These are phyloP conservation scores for Mamestra brassicae DNA, from an alignment of 2,888 invertebrate genomes.

Conservation along the genomic window DNA sequence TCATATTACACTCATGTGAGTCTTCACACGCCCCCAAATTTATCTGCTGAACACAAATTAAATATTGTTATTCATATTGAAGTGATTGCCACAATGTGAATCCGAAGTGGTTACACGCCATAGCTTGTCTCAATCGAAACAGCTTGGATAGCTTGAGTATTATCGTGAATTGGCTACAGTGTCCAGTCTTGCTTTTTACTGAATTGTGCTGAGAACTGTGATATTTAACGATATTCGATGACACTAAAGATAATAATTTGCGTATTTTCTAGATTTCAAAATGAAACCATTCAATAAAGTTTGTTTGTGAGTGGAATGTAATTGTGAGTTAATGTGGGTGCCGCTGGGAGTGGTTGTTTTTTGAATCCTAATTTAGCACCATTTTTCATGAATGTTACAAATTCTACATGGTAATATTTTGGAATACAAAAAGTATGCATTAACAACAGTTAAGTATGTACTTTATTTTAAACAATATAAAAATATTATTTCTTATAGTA, in stretches of 20 bases:
- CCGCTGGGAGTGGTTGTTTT: constrained; percentile 28
- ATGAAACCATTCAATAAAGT: constrained; percentile 10
- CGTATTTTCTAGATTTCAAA: constrained; percentile 3
- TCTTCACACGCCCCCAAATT: neutral
- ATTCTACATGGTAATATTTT: constrained; percentile 62
- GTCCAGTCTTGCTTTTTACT: neutral
- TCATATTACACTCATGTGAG: neutral
- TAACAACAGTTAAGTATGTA: constrained; percentile 85
- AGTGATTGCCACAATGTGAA: neutral
- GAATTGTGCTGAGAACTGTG: neutral
- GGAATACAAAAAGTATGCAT: constrained; percentile 84
- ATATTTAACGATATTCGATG: neutral
- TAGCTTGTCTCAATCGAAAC: neutral
- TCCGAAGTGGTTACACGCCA: neutral
- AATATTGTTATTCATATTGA: neutral
- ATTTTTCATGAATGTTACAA: constrained; percentile 81
- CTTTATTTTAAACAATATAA: constrained; percentile 89
- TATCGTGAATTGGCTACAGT: constrained; percentile 21
- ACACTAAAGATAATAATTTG: neutral
- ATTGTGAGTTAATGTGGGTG: constrained; percentile 38
- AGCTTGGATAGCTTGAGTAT: neutral
- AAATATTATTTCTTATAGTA: constrained; percentile 88
- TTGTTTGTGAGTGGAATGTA: constrained; percentile 58
- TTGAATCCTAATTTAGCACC: constrained; percentile 84
- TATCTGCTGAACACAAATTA: constrained; percentile 7